A percentile compares a stretch with the other conserved stretches of the same genome.
Conservation (phyloP, 2,888 invertebrate genomes). For the Cataglyphis cursor region DNA sequence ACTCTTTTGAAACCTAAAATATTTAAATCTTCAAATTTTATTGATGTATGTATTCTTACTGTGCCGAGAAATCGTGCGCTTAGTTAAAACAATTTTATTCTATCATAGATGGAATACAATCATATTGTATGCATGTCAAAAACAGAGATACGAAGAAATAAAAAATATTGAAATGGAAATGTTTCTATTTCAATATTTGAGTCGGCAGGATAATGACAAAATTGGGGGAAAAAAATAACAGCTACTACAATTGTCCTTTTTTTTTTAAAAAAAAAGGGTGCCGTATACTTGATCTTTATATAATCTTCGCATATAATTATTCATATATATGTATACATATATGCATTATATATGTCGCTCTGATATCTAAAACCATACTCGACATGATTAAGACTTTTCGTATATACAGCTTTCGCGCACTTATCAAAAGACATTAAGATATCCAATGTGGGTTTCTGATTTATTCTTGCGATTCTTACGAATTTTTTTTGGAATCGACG, state of each 20-base stretch:
- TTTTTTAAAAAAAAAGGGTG: neutral
- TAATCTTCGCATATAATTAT: slow-evolving; percentile 19
- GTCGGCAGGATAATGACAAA: neutral
- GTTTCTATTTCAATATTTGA: neutral
- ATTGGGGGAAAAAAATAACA: neutral
- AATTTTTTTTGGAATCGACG: neutral
- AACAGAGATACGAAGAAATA: neutral
- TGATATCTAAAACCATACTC: slow-evolving; percentile 10
- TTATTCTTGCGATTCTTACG: neutral
- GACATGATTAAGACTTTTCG: neutral
- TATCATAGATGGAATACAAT: neutral
- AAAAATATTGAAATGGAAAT: neutral
- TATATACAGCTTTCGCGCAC: slow-evolving; percentile 36
- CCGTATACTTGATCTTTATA: slow-evolving; percentile 29
- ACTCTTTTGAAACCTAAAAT: neutral
- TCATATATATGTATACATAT: neutral
- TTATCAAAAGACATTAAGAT: slow-evolving; percentile 12
- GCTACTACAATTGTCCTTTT: neutral
- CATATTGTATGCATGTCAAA: neutral
- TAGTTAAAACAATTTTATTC: neutral
- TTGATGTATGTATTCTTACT: neutral
- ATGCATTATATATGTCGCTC: slow-evolving; percentile 40
- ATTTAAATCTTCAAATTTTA: neutral
- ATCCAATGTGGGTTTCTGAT: neutral
- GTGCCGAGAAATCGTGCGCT: neutral